Base-by-base conservation (phyloP, 2,113 vertebrate genomes). In the Pseudopodoces humilis region DNA sequence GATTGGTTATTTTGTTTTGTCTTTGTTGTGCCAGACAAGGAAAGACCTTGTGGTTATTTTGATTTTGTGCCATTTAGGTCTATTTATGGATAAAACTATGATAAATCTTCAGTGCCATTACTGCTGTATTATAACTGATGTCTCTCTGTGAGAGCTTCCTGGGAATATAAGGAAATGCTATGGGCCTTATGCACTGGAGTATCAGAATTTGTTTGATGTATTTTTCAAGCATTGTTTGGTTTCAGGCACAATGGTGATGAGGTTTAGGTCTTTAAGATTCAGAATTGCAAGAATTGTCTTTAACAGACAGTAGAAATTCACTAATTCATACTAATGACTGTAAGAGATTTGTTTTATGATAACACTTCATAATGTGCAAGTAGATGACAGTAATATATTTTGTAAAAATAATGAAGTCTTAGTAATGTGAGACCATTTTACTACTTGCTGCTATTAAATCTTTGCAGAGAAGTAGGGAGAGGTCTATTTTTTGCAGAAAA, bases 331-430 rank as follows among this genome's bases (percentile, higher is more conserved):
- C 20, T 88, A 92, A 96, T 60, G 85, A 90, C 83, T 93, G 7
- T 30, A 56, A 52, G 37, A 90, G 82, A 81, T 74, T 91, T 95
- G 35, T 86, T 97, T 96, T 93, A 96, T 94, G 94, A 21, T 86
- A 88, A 86, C 62, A 86, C 82, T 96, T 93, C 11, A 74, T 86
- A 70, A 96, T 39, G 85, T 86, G 88, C 63, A 64, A 87, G 76
- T 78, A 95, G 88, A 90, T 88, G 79, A 70, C 64, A 90, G 94
- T 75, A 95, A 86, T 94, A 93, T 96, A 96, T 96, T 97, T 97
- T 95, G 49, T 84, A 39, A 94, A 90, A 94, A 97, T 96, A 93
- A 96, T 94, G 90, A 96, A 96, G 88, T 94, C 80, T 75, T 50
- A 60, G 68, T 88, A 74, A 86, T 35, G 25, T 60, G 58, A 90